Base-by-base conservation (phyloP, 2,797 vertebrate genomes). In the Cygnus olor region DNA sequence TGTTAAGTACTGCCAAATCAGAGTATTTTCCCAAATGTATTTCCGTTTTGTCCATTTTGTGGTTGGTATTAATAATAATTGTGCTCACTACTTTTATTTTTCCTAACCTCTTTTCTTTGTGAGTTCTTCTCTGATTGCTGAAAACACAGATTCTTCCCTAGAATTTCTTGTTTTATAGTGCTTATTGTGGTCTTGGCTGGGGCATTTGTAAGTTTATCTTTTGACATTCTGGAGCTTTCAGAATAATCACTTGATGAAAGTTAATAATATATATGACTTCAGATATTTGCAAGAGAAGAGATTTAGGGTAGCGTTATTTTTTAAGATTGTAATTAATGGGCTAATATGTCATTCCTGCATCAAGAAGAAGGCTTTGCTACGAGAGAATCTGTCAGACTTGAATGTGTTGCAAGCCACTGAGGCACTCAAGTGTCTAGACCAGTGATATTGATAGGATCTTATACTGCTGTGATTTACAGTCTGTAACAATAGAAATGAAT, bases 311-410 rank as follows among this genome's bases (percentile, higher is more conserved):
- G 9, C 18, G 38, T 87, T 88, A 78, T 89, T 87, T 82, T 83
- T 83, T 73, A 90, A 63, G 40, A 40, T 83, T 93, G 34, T 54
- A 81, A 89, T 91, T 91, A 88, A 80, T 72, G 4, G 36, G 24
- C 25, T 94, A 57, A 80, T 85, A 49, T 78, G 34, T 65, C 58
- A 81, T 91, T 30, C 44, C 28, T 86, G 17, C 5, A 54, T 71
- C 36, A 81, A 71, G n/a, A 90, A 91, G 80, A 61, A 84, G 73
- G 32, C 76, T 93, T 90, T 95, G 9, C 63, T 81, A 40, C n/a
- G 45, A 58, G 71, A 71, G 76, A 81, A 74, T 90, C 58, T 72
- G 1, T 57, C 64, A 79, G 0, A 61, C 76, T n/a, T 49, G 36
- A 68, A 34, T 49, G 45, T 57, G 4, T 53, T 68, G 8, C 80